Percentiles rank a stretch among this genome's conserved stretches.
Conservation (phyloP, 2,113 vertebrate genomes). For the Boleophthalmus pectinirostris region DNA sequence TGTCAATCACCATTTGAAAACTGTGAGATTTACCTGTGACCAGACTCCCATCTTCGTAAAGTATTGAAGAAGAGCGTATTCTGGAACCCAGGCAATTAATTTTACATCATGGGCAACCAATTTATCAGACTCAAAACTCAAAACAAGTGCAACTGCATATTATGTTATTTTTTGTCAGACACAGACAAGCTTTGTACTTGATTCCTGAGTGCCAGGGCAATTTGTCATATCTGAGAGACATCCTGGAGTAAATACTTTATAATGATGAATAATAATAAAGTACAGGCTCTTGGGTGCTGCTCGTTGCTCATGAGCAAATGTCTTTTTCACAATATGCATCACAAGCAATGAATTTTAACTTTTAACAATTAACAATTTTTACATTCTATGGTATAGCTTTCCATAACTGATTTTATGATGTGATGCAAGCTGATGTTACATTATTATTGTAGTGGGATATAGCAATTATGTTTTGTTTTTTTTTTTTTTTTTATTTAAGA, state of each 20-base stretch:
- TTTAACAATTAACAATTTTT: background rate
- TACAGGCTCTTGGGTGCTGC: background rate
- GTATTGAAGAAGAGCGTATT: too few species aligned
- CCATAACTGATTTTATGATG: background rate
- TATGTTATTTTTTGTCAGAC: background rate
- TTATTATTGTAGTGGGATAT: background rate
- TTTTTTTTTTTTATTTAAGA: too few species aligned
- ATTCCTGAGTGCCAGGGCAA: too few species aligned
- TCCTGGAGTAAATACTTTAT: background rate
- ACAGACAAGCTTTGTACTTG: too few species aligned
- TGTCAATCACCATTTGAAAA: too few species aligned
- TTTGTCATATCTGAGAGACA: background rate
- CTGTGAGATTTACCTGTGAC: too few species aligned
- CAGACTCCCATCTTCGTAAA: too few species aligned
- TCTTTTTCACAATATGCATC: background rate
- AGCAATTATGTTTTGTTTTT: too few species aligned
- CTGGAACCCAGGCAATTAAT: too few species aligned
- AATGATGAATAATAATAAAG: background rate
- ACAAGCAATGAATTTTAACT: background rate
- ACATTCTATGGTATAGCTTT: background rate
- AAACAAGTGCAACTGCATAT: too few species aligned
- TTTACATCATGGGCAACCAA: too few species aligned
- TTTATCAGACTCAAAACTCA: too few species aligned
- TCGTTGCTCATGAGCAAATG: background rate
- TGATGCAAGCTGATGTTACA: background rate